Percentiles rank a stretch among this genome's conserved stretches.
These are phyloP conservation scores for Heliocidaris erythrogramma DNA, from an alignment of 35 echinoderm and acorn worm genomes.

Conservation along the genomic window DNA sequence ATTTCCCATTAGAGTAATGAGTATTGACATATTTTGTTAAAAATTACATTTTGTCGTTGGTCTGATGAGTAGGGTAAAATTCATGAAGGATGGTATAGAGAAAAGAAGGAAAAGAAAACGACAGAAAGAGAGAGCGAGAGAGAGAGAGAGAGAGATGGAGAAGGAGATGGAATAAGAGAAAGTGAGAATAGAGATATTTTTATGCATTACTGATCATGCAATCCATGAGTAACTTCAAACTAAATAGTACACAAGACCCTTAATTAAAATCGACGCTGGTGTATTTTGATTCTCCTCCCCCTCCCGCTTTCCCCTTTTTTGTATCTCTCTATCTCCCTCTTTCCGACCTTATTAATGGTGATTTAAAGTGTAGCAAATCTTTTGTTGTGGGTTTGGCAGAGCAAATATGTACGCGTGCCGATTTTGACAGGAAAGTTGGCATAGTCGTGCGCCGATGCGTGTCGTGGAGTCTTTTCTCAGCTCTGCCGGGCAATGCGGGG, in stretches of 20 bases:
- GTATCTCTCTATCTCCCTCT: not conserved
- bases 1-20: too few species aligned
- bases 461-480: not conserved
- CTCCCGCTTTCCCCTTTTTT: not conserved
- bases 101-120: not conserved
- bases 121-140: not conserved
- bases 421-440: constrained; percentile 17
- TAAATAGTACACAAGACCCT: constrained; percentile 40
- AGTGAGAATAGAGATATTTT: not conserved
- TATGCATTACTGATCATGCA: not conserved
- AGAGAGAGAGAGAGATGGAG: not conserved
- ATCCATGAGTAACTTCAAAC: constrained; percentile 10
- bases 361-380: constrained; percentile 47
- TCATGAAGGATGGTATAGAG: too few species aligned
- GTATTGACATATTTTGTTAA: too few species aligned
- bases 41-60: too few species aligned
- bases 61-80: too few species aligned
- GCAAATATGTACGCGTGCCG: constrained; percentile 30
- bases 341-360: constrained; percentile 5
- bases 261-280: constrained; percentile 39
- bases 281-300: constrained; percentile 32
- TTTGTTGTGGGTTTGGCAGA: constrained; percentile 15
- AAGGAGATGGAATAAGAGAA: not conserved
- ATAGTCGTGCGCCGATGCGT: constrained; percentile 19
- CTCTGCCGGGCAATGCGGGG: not conserved